Conservation (phyloP, 1,140 invertebrate genomes). For the Ceratina australensis region DNA sequence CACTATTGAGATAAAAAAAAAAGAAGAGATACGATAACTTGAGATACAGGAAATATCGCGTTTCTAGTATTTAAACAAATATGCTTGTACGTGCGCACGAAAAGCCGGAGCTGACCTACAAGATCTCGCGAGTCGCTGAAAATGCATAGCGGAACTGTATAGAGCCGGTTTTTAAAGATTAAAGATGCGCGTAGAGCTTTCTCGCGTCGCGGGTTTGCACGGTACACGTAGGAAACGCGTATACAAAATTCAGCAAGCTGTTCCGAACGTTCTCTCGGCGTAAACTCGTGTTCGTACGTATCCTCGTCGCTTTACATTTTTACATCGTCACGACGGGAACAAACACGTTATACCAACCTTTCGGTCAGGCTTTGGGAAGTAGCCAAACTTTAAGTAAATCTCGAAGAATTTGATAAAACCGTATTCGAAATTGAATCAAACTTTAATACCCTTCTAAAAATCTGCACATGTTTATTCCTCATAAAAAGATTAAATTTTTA, state of each 20-base stretch:
- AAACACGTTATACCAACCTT: not conserved
- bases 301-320: not conserved
- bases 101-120: not conserved
- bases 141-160: too few relatives aligned
- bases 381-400: too few relatives aligned
- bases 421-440: too few relatives aligned
- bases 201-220: not conserved
- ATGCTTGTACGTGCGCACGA: not conserved
- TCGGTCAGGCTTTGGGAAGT: too few relatives aligned
- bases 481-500: too few relatives aligned
- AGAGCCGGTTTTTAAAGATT: not conserved
- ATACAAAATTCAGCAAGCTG: conserved; percentile 2
- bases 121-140: too few relatives aligned
- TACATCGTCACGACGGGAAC: not conserved
- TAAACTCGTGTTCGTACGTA: not conserved
- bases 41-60: not conserved
- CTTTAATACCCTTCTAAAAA: not conserved
- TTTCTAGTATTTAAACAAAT: too few relatives aligned
- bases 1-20: not conserved
- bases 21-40: too few relatives aligned
- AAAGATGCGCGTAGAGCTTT: conserved; percentile 1
- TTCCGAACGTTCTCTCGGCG: not conserved
- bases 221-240: not conserved
- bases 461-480: not conserved
- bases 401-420: too few relatives aligned